Conservation (phyloP, 2,888 invertebrate genomes). For the Ennomos fuscantarius region DNA sequence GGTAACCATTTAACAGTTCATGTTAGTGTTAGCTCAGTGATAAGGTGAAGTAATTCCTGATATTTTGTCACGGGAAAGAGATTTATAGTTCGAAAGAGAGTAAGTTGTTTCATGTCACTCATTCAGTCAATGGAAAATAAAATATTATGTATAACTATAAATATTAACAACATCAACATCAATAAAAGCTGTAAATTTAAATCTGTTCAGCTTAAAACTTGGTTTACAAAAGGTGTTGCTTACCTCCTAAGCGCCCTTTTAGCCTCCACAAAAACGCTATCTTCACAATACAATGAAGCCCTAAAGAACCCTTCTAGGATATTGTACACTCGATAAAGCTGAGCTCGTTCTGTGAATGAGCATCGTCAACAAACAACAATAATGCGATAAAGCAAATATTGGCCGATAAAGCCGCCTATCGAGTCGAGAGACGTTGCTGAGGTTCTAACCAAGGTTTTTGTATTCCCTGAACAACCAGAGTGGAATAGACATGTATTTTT, state of each 20-base stretch:
- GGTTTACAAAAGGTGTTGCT: conserved; percentile 30
- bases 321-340: conserved; percentile 52
- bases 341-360: conserved; percentile 50
- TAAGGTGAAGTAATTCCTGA: conserved; percentile 34
- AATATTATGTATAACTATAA: conserved; percentile 14
- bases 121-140: conserved; percentile 26
- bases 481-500: conserved; percentile 10
- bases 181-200: conserved; percentile 4
- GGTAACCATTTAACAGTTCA: conserved; percentile 42
- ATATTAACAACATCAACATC: no score
- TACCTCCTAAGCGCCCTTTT: conserved; percentile 39
- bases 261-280: conserved; percentile 43
- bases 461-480: conserved; percentile 17
- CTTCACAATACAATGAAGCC: conserved; percentile 48
- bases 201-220: conserved; percentile 17
- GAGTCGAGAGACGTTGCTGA: conserved; percentile 10
- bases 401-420: conserved; percentile 45
- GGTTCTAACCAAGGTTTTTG: conserved; percentile 18
- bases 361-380: conserved; percentile 51
- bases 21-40: conserved; percentile 41
- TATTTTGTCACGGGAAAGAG: conserved; percentile 54
- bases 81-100: conserved; percentile 46
- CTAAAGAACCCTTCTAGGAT: conserved; percentile 51
- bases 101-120: conserved; percentile 38
- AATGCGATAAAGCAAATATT: conserved; percentile 51